phyloP scores from a whole-genome alignment of 2,888 invertebrate genomes.

The Apotomis betuletana region DNA sequence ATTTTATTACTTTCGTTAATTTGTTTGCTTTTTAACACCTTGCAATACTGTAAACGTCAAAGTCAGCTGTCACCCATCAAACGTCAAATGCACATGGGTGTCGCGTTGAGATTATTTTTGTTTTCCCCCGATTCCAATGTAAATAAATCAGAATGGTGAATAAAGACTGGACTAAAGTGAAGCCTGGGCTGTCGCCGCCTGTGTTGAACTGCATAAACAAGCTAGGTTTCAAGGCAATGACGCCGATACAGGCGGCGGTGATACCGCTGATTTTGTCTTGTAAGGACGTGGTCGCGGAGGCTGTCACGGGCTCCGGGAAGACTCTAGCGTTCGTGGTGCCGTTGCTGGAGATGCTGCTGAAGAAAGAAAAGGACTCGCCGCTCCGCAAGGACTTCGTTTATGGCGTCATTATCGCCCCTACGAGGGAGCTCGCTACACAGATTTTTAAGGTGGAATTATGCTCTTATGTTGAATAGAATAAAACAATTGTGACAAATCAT shows the following conservation, averaged over 20 bases:
- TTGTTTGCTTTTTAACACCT: not conserved
- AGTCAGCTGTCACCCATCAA: slow-evolving; percentile 40
- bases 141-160: slow-evolving; percentile 64
- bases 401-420: slow-evolving; percentile 96
- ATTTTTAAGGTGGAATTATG: slow-evolving; percentile 85
- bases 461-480: not conserved
- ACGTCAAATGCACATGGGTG: slow-evolving; percentile 49
- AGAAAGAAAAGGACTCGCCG: slow-evolving; percentile 83
- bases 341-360: slow-evolving; percentile 91
- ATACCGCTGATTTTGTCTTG: slow-evolving; percentile 94
- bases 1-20: not conserved
- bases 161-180: slow-evolving; percentile 72
- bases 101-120: slow-evolving; percentile 18
- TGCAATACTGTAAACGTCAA: slow-evolving; percentile 42
- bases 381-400: slow-evolving; percentile 91
- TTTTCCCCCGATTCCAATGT: slow-evolving; percentile 27
- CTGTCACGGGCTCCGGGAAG: slow-evolving; percentile 99
- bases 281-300: slow-evolving; percentile 99
- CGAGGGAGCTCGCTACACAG: slow-evolving; percentile 96
- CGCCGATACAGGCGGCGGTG: slow-evolving; percentile 90
- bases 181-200: slow-evolving; percentile 74
- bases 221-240: slow-evolving; percentile 82
- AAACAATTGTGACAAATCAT: too few species aligned
- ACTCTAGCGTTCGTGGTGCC: slow-evolving; percentile 98
- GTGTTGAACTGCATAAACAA: slow-evolving; percentile 79